These are phyloP conservation scores for Paramisgurnus dabryanus DNA, from an alignment of 2,113 vertebrate species.

Conservation along the genomic window DNA sequence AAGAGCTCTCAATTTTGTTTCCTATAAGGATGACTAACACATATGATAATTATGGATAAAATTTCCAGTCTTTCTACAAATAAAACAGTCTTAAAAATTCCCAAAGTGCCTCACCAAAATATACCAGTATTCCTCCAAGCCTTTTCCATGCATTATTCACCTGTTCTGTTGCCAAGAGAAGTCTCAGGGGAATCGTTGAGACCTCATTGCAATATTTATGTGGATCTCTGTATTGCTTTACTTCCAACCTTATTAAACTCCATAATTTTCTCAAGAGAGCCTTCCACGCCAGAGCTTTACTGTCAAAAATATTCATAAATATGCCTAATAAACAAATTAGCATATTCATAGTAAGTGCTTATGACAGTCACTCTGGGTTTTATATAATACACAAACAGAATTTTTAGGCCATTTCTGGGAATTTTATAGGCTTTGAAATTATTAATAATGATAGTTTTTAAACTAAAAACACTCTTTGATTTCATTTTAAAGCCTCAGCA, in stretches of 20 bases:
- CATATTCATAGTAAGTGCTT: slow-evolving; percentile 36
- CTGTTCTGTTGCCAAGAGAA: slow-evolving; percentile 68
- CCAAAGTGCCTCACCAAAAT: slow-evolving; percentile 67
- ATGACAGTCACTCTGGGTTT: slow-evolving; percentile 31
- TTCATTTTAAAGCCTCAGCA: background rate
- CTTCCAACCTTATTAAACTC: slow-evolving; percentile 55
- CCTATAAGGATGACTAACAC: too few species aligned
- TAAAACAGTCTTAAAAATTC: slow-evolving; percentile 58
- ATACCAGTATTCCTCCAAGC: slow-evolving; percentile 67
- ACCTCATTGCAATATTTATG: slow-evolving; percentile 75
- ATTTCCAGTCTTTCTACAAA: slow-evolving; percentile 6
- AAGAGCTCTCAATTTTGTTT: background rate
- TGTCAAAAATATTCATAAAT: slow-evolving; percentile 54
- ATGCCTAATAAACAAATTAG: slow-evolving; percentile 53
- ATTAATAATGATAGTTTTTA: background rate
- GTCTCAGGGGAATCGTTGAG: slow-evolving; percentile 74
- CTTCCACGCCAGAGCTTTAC: slow-evolving; percentile 32
- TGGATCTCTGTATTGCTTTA: slow-evolving; percentile 61
- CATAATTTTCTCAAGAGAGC: slow-evolving; percentile 50
- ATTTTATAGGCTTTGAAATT: slow-evolving; percentile 11
- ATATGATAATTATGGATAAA: background rate
- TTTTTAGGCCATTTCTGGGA: slow-evolving; percentile 4
- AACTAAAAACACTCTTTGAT: background rate
- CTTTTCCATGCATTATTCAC: slow-evolving; percentile 75
- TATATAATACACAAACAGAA: slow-evolving; percentile 6